phyloP scores from a whole-genome alignment of 2,888 invertebrate genomes.

The Napeogenes inachia region DNA sequence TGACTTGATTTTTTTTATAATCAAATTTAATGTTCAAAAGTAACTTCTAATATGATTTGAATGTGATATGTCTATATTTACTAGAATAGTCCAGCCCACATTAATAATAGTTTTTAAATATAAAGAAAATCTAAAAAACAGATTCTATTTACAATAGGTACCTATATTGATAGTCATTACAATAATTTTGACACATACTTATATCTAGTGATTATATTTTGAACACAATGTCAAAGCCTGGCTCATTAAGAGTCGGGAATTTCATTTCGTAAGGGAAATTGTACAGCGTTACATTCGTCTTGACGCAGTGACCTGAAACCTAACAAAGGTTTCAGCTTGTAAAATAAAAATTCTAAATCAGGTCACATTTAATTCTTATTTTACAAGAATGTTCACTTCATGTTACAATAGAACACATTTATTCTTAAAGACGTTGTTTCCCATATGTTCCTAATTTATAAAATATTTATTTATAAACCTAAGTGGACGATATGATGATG shows the following conservation, averaged over 20 bases:
- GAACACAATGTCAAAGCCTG: slow-evolving; percentile 27
- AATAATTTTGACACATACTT: background rate
- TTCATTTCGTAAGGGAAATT: slow-evolving; percentile 46
- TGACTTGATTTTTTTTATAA: background rate
- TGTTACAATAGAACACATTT: background rate
- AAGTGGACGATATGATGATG: no score
- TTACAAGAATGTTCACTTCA: background rate
- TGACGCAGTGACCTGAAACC: slow-evolving; percentile 20
- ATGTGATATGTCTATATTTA: no score
- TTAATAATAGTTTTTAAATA: no score
- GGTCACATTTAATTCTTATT: background rate
- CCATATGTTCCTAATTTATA: no score
- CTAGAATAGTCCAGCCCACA: no score
- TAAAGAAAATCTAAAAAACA: no score
- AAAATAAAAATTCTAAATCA: background rate
- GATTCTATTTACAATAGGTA: no score
- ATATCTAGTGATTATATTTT: slow-evolving; percentile 9
- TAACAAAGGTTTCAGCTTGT: background rate
- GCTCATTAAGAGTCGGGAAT: slow-evolving; percentile 37
- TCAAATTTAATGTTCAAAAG: no score
- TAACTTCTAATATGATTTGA: no score
- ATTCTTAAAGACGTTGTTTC: no score
- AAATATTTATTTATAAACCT: no score
- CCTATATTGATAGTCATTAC: no score
- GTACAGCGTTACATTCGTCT: slow-evolving; percentile 32